These are phyloP conservation scores for Hyperoodon ampullatus DNA, from an alignment of 2,113 vertebrate species.

Conservation along the genomic window DNA sequence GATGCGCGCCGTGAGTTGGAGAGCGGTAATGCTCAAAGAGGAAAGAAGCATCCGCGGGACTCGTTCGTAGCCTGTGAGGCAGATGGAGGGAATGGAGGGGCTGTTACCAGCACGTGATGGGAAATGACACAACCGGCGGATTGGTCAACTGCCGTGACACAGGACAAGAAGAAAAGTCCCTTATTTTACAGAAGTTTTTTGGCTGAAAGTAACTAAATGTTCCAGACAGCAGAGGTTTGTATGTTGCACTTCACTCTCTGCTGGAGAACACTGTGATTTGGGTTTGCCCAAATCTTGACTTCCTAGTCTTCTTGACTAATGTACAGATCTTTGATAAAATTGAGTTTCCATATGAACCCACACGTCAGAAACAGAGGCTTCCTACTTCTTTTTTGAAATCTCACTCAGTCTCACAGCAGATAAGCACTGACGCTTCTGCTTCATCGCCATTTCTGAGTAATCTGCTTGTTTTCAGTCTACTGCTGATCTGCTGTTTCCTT, in stretches of 20 bases:
- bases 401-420: rapidly evolving
- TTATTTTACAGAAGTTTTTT: too few relatives aligned
- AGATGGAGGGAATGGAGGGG: rapidly evolving
- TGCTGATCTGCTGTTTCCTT: background rate
- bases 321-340: background rate
- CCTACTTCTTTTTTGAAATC: too few relatives aligned
- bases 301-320: background rate
- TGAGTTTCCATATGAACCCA: background rate
- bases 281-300: background rate
- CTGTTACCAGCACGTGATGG: background rate
- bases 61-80: background rate
- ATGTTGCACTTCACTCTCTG: background rate
- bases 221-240: background rate
- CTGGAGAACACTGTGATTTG: too few relatives aligned
- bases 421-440: background rate
- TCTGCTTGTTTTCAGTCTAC: background rate
- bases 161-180: background rate
- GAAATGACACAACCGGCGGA: background rate
- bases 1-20: rapidly evolving
- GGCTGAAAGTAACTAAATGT: background rate
- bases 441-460: background rate
- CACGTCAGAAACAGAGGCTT: background rate
- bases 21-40: rapidly evolving
- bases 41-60: background rate
- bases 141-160: rapidly evolving